These are phyloP conservation scores for Moxostoma hubbsi DNA, from an alignment of 2,797 vertebrate species.

Conservation along the genomic window DNA sequence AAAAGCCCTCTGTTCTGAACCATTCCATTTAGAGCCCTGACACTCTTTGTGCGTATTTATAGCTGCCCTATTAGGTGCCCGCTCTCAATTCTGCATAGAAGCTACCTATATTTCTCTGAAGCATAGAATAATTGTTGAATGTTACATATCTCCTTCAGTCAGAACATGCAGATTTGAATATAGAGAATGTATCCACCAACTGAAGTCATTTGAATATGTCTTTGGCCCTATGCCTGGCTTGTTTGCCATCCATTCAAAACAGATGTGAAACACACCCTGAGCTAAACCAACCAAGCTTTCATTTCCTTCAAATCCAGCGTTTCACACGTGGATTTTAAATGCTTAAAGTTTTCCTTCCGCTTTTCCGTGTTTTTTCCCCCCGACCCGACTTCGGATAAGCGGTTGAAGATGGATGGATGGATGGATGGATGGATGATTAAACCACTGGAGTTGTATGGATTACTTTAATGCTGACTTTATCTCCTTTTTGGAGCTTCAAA, in stretches of 20 bases:
- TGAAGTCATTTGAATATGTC: constrained; percentile 54
- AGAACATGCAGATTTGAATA: constrained; percentile 36
- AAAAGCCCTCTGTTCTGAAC: constrained; percentile 46
- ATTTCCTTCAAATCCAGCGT: constrained; percentile 13
- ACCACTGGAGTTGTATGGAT: no score
- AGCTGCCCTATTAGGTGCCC: constrained; percentile 37
- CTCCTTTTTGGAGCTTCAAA: no score
- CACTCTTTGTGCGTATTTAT: constrained; percentile 48
- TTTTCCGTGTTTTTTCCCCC: no score
- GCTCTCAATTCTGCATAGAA: constrained; percentile 22
- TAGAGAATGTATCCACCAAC: constrained; percentile 28
- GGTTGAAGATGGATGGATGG: no score
- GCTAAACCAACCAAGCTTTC: constrained; percentile 24
- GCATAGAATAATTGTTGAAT: neutral
- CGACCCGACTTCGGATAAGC: no score
- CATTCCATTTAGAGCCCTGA: constrained; percentile 43
- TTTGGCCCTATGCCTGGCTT: constrained; percentile 35
- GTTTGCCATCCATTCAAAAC: constrained; percentile 49
- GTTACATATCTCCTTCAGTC: neutral
- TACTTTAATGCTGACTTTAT: no score
- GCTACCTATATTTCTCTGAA: constrained; percentile 30
- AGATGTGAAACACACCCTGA: constrained; percentile 16
- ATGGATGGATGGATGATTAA: no score
- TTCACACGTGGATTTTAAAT: neutral
- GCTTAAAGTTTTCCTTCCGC: constrained; percentile 2